Evolutionary conservation across 2,113 vertebrate genomes (phyloP), one percentile per base, ranked within the genome.

Genomic region (Platysternon megacephalum): DNA sequence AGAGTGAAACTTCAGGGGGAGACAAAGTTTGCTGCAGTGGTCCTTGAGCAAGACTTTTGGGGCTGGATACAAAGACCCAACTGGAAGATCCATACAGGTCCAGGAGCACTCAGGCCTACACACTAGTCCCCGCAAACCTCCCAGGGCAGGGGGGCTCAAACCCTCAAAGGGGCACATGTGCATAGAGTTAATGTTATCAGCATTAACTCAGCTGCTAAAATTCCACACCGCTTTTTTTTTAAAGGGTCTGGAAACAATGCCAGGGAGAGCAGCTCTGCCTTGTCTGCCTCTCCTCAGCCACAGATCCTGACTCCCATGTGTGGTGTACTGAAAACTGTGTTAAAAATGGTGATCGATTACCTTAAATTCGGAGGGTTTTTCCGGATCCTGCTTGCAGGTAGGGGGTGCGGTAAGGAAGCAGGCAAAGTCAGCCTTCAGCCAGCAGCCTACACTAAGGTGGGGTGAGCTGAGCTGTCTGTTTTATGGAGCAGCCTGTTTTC

Each of bases 231-330:
- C 22, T 82, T 87, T 49, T 22, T 53, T 79, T 83, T 58, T 46
- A 24, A 87, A 89, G 55, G 72, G 26, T 94, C 88, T 21, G 13
- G 88, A 94, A 92, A 28, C 17, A 14, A 44, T 80, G 48, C 13
- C 86, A 92, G 87, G 90, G 87, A 97, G 39, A 95, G 94, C 93
- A 95, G 87, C 74, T 89, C 28, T 56, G 55, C 49, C 79, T 58
- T 56, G 35, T 86, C 87, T 91, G 61, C 39, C 78, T 84, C 24
- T 90, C 51, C 91, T 55, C 44, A 93, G 87, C 78, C 35, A 28
- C 61, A 94, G 79, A 68, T 44, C 56, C 52, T 74, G 3, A 53
- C 93, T 89, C 22, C 76, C 48, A 58, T 9, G 35, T 68, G 61
- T 68, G 61, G 61, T n/a, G 16, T 68, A n/a, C 32, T n/a, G 35